These are phyloP conservation scores for Eciton burchellii DNA, from an alignment of 1,140 invertebrate genomes.

Conservation along the genomic window DNA sequence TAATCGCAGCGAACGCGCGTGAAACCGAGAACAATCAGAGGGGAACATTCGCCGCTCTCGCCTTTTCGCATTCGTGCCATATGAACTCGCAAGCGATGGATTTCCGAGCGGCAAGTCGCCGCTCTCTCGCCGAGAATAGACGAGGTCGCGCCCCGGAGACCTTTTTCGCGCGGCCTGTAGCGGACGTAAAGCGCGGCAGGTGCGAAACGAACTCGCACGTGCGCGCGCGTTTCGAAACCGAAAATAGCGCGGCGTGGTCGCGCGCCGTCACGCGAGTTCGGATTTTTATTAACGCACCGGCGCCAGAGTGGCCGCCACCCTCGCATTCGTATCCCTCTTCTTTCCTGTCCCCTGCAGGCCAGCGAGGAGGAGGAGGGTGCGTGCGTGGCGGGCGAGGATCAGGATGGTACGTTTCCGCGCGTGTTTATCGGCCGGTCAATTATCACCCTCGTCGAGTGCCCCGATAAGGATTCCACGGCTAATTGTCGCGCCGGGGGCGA, in stretches of 20 bases:
- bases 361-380: background rate
- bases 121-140: conserved; percentile 29
- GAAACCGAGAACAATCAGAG: too few species aligned
- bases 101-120: conserved; percentile 5
- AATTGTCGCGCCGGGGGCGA: background rate
- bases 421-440: conserved; percentile 62
- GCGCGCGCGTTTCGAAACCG: conserved; percentile 19
- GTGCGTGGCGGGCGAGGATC: conserved; percentile 41
- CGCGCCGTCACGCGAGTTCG: conserved; percentile 62
- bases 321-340: background rate
- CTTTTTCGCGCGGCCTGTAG: conserved; percentile 44
- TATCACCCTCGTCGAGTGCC: conserved; percentile 39
- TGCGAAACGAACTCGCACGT: conserved; percentile 46
- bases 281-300: conserved; percentile 69
- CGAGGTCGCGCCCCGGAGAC: background rate
- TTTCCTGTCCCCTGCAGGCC: conserved; percentile 38
- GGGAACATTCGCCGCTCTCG: too few species aligned
- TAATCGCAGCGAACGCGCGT: too few species aligned
- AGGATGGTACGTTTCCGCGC: conserved; percentile 55
- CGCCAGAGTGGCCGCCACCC: conserved; percentile 6
- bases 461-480: conserved; percentile 53
- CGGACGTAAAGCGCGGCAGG: conserved; percentile 14
- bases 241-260: conserved; percentile 67
- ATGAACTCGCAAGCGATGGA: background rate
- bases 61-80: too few species aligned